Evolutionary conservation across 2,797 vertebrate genomes (phyloP).

Genomic region (Anomalospiza imberbis): DNA sequence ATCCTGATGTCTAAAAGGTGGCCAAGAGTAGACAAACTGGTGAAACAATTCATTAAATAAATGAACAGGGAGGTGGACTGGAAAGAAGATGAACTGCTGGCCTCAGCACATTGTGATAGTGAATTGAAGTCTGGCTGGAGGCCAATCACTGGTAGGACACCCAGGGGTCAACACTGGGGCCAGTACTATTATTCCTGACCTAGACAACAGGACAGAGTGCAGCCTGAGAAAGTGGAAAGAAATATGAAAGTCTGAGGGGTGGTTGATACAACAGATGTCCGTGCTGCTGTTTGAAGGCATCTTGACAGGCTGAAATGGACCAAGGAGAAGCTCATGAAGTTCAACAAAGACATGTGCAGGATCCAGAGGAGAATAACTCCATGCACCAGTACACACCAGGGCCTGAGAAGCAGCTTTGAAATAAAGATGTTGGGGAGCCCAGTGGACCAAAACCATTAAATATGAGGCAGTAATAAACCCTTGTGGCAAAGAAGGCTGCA

Average conservation of each 20-base stretch:
- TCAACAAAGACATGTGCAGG: not conserved
- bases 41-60: not conserved
- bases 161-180: not conserved
- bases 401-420: not conserved
- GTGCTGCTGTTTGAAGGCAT: not conserved
- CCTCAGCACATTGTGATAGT: not conserved
- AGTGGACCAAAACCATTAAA: not conserved
- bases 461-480: not conserved
- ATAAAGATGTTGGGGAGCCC: not conserved
- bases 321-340: not conserved
- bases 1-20: not conserved
- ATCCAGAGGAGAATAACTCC: not conserved
- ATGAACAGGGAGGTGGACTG: not conserved
- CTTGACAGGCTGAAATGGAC: not conserved
- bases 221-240: not conserved
- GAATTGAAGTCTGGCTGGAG: not conserved
- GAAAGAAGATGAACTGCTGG: not conserved
- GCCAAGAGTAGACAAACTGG: not conserved
- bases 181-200: not conserved
- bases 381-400: accelerated
- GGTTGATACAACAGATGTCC: not conserved
- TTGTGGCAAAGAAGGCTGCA: not conserved
- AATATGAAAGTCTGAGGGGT: not conserved
- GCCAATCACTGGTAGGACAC: not conserved
- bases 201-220: too few species aligned